Conservation (phyloP, 2,113 vertebrate genomes). For the Protobothrops flavoviridis region DNA sequence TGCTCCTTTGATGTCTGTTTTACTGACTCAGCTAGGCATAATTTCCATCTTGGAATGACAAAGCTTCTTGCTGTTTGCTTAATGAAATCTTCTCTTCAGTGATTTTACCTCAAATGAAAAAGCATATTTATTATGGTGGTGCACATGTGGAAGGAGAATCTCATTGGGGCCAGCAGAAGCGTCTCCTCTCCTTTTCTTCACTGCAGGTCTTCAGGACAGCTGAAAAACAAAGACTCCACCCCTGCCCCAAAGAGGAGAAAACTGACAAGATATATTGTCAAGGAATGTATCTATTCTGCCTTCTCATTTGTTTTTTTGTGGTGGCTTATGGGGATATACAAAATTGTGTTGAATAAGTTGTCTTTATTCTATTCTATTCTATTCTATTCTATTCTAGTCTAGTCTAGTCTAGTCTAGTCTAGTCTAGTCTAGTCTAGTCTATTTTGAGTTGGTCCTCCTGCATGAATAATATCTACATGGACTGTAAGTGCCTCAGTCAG, state of each 20-base stretch:
- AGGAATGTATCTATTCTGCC: background rate
- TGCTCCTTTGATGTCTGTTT: slow-evolving; percentile 67
- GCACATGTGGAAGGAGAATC: background rate
- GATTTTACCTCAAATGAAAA: slow-evolving; percentile 21
- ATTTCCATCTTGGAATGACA: slow-evolving; percentile 62
- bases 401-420: too few species aligned
- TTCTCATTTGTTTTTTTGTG: background rate
- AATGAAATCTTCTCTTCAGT: slow-evolving; percentile 56
- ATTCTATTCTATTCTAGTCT: too few species aligned
- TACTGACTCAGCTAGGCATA: slow-evolving; percentile 54
- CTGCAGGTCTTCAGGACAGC: background rate
- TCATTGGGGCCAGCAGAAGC: background rate
- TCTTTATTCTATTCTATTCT: background rate
- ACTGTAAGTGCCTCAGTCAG: slow-evolving; percentile 22
- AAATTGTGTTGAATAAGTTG: background rate
- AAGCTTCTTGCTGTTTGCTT: slow-evolving; percentile 58
- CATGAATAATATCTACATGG: slow-evolving; percentile 20
- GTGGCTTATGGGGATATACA: background rate
- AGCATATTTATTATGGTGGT: slow-evolving; percentile 2
- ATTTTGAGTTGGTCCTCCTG: too few species aligned
- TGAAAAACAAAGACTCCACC: background rate
- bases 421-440: too few species aligned
- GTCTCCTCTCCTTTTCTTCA: background rate
- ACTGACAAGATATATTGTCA: background rate
- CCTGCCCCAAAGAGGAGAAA: background rate